Base-by-base conservation (phyloP, 1,140 invertebrate genomes). In the Trachymyrmex septentrionalis region DNA sequence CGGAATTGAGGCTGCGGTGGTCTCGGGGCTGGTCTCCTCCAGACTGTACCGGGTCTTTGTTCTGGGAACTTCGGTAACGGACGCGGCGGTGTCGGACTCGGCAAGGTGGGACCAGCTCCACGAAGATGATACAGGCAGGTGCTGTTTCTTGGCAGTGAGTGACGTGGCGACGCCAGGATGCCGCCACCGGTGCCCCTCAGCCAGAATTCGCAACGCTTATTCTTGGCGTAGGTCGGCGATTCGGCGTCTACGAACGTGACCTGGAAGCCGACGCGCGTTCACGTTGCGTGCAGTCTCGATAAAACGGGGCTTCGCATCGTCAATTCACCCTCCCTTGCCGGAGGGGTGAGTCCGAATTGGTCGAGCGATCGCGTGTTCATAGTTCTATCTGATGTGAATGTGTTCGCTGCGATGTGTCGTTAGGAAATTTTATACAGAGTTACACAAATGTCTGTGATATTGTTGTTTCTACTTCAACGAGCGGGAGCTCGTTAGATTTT, bases 141-240 rank as follows among this genome's bases (percentile, higher is more conserved):
- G 10, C 97, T 98, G 92, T 98, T 98, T 0, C 97, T 97, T 0
- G 98, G 97, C 48, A 98, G 93, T 0, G 98, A 98, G 92, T 98
- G 98, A 48, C 96, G 95, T 0, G 98, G 98, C 87, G 97, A 98
- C 84, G 97, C 97, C 3, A 98, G 93, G 7, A 98, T 95, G 14
- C 98, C 98, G 19, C 97, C 96, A 0, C 97, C 97, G 0, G 97
- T 97, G 0, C 98, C 97, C 75, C 97, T 96, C 82, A 98, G 96
- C 97, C 97, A 98, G 92, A 98, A 98, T 92, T 98, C 98, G 92
- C 98, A 99, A 3, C 97, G 96, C 92, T 98, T 98, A 89, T 97
- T 97, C 91, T 97, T 97, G 1, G 97, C 96, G 93, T 97, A 98
- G 10, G 97, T 97, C 9, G 97, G 97, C 14, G 97, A 97, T 91